Conservation (phyloP, 2,888 invertebrate genomes). For the Graphium colonna region DNA sequence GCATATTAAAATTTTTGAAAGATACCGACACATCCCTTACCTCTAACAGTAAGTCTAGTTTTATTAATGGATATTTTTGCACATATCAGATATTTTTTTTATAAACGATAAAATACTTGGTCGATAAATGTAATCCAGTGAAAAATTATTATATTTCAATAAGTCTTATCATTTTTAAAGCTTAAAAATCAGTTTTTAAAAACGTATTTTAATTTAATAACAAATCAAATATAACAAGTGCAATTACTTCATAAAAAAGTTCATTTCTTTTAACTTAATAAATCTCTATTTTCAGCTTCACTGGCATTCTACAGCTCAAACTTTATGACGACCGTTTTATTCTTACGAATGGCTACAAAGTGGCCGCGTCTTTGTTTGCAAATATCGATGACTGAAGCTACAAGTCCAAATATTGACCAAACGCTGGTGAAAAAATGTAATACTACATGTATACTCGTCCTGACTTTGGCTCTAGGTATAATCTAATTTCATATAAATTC, state of each 20-base stretch:
- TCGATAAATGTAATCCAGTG: too few species aligned
- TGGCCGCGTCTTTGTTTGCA: conserved; percentile 50
- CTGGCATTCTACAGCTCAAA: conserved; percentile 45
- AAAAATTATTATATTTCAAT: too few species aligned
- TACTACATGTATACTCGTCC: conserved; percentile 37
- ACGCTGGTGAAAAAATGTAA: conserved; percentile 44
- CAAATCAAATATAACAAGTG: too few species aligned
- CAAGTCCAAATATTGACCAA: conserved; percentile 43
- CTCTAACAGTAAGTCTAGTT: conserved; percentile 43
- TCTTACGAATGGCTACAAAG: conserved; percentile 46
- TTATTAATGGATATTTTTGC: background rate
- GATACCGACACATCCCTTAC: conserved; percentile 37
- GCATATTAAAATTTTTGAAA: conserved; percentile 39
- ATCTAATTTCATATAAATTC: too few species aligned
- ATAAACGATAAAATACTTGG: too few species aligned
- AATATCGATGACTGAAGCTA: conserved; percentile 44
- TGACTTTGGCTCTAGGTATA: conserved; percentile 46
- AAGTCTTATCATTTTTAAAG: too few species aligned
- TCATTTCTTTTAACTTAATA: too few species aligned
- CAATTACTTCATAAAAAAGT: too few species aligned
- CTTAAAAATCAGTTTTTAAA: too few species aligned
- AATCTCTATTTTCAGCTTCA: conserved; percentile 41
- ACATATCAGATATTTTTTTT: too few species aligned
- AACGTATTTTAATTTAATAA: too few species aligned
- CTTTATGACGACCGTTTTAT: conserved; percentile 40